A percentile compares a stretch with the other conserved stretches of the same genome.
These are phyloP conservation scores for Pelosia muscerda DNA, from an alignment of 2,888 invertebrate genomes.

Conservation along the genomic window DNA sequence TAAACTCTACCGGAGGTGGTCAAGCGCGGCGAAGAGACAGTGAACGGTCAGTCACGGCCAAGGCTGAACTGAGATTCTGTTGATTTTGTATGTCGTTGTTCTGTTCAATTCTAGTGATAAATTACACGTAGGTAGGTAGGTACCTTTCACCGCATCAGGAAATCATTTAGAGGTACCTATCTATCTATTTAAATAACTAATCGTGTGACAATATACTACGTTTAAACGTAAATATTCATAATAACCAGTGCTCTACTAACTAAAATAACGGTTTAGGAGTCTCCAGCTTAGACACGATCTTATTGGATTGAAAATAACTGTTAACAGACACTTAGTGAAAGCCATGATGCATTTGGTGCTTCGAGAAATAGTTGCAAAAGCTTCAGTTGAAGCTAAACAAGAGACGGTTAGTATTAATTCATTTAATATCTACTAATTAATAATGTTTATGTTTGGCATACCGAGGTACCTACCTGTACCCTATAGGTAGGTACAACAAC, in stretches of 20 bases:
- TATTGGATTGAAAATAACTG: conserved; percentile 43
- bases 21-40: conserved; percentile 75
- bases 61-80: conserved; percentile 72
- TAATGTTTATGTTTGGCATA: not conserved
- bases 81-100: conserved; percentile 33
- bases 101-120: conserved; percentile 45
- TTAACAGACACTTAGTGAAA: conserved; percentile 57
- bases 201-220: conserved; percentile 28
- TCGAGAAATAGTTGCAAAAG: conserved; percentile 77
- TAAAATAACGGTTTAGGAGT: conserved; percentile 9
- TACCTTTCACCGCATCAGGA: conserved; percentile 56
- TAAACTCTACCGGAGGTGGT: conserved; percentile 63
- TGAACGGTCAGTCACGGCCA: conserved; percentile 84
- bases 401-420: conserved; percentile 67
- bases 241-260: conserved; percentile 21
- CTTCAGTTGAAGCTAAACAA: conserved; percentile 73
- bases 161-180: not conserved
- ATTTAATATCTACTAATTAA: not conserved
- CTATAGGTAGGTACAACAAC: not conserved
- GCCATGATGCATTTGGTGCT: conserved; percentile 76
- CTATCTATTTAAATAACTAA: conserved; percentile 42
- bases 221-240: conserved; percentile 15
- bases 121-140: not conserved
- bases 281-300: conserved; percentile 22
- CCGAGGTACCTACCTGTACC: not conserved